Evolutionary conservation across 2,113 vertebrate genomes (phyloP).

Genomic region (Nesoenas mayeri): DNA sequence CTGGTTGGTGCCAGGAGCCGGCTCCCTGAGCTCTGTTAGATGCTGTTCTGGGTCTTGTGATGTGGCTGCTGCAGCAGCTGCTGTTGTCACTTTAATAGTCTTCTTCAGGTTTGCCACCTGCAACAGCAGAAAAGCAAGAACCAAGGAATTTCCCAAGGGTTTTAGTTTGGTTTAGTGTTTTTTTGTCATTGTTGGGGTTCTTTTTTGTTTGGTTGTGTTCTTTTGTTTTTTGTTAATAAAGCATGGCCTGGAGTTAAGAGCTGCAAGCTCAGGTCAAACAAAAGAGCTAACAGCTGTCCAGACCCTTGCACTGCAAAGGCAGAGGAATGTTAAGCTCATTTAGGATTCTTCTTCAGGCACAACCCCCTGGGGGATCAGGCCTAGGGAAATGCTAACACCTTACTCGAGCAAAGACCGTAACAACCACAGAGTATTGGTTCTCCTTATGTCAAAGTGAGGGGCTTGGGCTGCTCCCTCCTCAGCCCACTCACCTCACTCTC

Average conservation of each 20-base stretch:
- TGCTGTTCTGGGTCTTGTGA: conserved; percentile 93
- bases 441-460: fast-evolving
- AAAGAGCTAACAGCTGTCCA: background rate
- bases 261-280: background rate
- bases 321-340: background rate
- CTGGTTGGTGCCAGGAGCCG: conserved; percentile 76
- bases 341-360: background rate
- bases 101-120: conserved; percentile 97
- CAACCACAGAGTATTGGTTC: background rate
- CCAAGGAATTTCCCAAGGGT: background rate
- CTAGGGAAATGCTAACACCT: background rate
- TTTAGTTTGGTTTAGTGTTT: background rate
- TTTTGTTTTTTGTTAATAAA: background rate
- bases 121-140: background rate
- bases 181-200: background rate
- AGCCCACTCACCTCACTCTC: conserved; percentile 88
- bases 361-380: background rate
- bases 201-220: background rate
- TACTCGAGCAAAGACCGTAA: background rate
- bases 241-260: background rate
- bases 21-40: conserved; percentile 78
- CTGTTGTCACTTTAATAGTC: conserved; percentile 94
- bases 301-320: background rate
- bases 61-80: conserved; percentile 88
- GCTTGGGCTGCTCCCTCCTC: background rate